phyloP scores from a whole-genome alignment of 1,140 invertebrate species.

The Micrasema minimum region DNA sequence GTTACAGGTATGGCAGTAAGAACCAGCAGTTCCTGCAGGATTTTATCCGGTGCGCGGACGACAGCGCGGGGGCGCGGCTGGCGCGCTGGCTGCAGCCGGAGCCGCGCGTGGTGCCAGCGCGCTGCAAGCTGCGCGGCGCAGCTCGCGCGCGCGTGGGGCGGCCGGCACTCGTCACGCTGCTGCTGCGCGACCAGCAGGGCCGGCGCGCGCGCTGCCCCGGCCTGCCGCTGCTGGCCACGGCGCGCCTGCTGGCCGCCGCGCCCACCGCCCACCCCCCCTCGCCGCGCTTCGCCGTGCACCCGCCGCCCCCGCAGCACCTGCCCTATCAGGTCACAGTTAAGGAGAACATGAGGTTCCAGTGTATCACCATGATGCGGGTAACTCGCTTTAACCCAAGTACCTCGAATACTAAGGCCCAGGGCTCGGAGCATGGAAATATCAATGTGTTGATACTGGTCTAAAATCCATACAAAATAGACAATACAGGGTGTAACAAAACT shows the following conservation, averaged over 20 bases:
- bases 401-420: too few species aligned
- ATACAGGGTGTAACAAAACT: too few species aligned
- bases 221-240: slow-evolving; percentile 86
- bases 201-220: slow-evolving; percentile 86
- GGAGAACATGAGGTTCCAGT: slow-evolving; percentile 94
- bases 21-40: slow-evolving; percentile 90
- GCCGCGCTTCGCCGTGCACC: slow-evolving; percentile 75
- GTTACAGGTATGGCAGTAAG: background rate
- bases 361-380: slow-evolving; percentile 93
- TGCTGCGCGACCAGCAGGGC: slow-evolving; percentile 93
- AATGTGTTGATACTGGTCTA: too few species aligned
- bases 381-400: too few species aligned
- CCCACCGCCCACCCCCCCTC: slow-evolving; percentile 76
- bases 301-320: slow-evolving; percentile 80
- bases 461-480: too few species aligned
- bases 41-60: slow-evolving; percentile 88
- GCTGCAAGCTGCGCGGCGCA: slow-evolving; percentile 84
- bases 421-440: too few species aligned
- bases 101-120: slow-evolving; percentile 87
- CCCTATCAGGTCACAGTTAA: slow-evolving; percentile 89
- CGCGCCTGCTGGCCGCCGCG: too few species aligned
- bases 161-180: slow-evolving; percentile 83
- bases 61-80: slow-evolving; percentile 90
- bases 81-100: slow-evolving; percentile 95
- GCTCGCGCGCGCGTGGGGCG: slow-evolving; percentile 84